Evolutionary conservation across 2,888 invertebrate genomes (phyloP), one percentile per base, ranked within the genome.

Genomic region (Panopea generosa): DNA sequence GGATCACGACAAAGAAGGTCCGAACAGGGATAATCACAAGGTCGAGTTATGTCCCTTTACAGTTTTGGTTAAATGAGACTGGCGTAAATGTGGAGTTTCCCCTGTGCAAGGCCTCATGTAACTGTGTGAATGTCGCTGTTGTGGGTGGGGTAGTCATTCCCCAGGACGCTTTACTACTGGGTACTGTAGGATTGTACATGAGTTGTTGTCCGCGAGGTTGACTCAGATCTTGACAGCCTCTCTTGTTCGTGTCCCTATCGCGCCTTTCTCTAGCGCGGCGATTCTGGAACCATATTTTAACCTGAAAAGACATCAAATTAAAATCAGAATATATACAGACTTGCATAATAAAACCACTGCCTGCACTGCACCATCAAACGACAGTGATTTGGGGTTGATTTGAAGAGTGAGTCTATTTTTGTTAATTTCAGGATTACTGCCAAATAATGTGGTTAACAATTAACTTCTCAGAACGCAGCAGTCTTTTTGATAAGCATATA

Each of bases 271-370:
- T 77, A 3, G 92, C 92, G 29, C 92, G 80, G 49, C 92, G 83
- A 77, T 92, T 92, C 70, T 92, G 92, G 77, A 92, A 92, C 92
- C 92, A 92, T 57, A 92, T 92, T 77, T 92, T 92, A n/a, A 92
- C 92, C 91, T 91, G 85, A 27, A 79, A 82, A 52, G 27, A 65
- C 27, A 47, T 18, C 26, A 9, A 57, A n/a, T n/a, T n/a, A n/a
- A n/a, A n/a, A n/a, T n/a, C n/a, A n/a, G n/a, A n/a, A n/a, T n/a
- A n/a, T n/a, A n/a, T n/a, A n/a, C n/a, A n/a, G n/a, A n/a, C n/a
- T n/a, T n/a, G n/a, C n/a, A n/a, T n/a, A n/a, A n/a, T n/a, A n/a
- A n/a, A n/a, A n/a, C n/a, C n/a, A n/a, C n/a, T n/a, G n/a, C n/a
- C n/a, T n/a, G n/a, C n/a, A n/a, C n/a, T n/a, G n/a, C n/a, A n/a